Evolutionary conservation across 92 coral and sea anemone species (phyloP), one percentile per base, ranked within the genome.

Genomic region (Isaurus tuberculatus): DNA sequence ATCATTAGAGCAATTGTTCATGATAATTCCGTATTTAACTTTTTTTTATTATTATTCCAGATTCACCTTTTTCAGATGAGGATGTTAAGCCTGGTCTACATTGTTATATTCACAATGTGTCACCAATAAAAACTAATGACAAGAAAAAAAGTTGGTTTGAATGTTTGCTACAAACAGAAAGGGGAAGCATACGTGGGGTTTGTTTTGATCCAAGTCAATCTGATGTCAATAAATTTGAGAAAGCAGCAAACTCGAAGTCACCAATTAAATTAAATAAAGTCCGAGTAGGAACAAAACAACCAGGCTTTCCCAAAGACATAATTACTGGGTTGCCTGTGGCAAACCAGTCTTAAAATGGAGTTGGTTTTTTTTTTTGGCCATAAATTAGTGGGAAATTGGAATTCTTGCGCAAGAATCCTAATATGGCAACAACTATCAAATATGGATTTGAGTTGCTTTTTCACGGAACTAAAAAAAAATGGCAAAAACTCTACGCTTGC

Each of bases 151-250:
- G 63, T n/a, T 55, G 63, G 63, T 55, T 55, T 55, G 63, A 55
- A 55, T 55, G 28, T 20, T 55, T 55, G 63, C 63, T 55, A 26
- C 63, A 55, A 55, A 55, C 63, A 55, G 63, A 55, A 55, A 55
- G 63, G 63, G 63, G 63, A 55, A 55, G 63, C 27, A 55, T 55
- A 55, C 63, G 63, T 55, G 63, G 63, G 36, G 80, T 83, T 69
- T 83, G 81, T 55, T 83, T 83, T 48, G 86, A 48, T 70, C 86
- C 86, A 68, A 36, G 79, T 25, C 58, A 48, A 40, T 32, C 86
- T 64, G 86, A 83, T 70, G 86, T 83, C 36, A 31, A 37, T 29
- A 82, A 82, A 69, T 17, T 82, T 82, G 86, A 69, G 58, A 58
- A 79, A 65, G 84, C 84, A 36, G 73, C 84, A 60, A 25, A 34